These are phyloP conservation scores for Pelecanus crispus DNA, from an alignment of 2,113 vertebrate genomes.

Conservation along the genomic window DNA sequence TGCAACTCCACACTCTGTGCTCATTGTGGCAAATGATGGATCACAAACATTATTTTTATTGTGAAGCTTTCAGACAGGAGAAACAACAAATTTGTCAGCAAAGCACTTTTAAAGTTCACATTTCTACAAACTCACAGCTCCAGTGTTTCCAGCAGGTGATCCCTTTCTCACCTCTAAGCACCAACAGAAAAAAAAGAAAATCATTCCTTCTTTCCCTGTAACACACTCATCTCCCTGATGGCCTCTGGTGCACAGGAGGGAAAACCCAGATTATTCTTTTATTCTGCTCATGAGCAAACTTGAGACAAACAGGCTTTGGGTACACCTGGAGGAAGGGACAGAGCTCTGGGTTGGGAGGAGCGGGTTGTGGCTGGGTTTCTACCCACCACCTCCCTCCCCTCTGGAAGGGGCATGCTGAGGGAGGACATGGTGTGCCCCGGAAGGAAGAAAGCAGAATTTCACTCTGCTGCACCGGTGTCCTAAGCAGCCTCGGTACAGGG, in stretches of 20 bases:
- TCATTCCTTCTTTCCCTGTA: background rate
- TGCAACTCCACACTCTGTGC: background rate
- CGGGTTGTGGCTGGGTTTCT: background rate
- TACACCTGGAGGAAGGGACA: background rate
- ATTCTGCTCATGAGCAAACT: background rate
- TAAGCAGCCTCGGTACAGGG: background rate
- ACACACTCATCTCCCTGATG: background rate
- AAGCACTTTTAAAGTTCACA: background rate
- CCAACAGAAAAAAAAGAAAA: background rate
- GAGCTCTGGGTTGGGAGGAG: background rate
- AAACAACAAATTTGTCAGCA: background rate
- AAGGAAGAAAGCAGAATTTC: background rate
- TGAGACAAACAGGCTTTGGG: background rate
- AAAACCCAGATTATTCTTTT: background rate
- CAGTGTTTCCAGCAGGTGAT: background rate
- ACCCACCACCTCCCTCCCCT: background rate
- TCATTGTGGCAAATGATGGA: background rate
- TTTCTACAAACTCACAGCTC: background rate
- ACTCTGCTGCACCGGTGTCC: background rate
- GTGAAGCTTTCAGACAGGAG: background rate
- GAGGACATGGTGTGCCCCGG: background rate
- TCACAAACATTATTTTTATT: background rate
- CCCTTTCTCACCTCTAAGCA: background rate
- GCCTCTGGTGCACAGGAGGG: background rate
- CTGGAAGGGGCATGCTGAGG: background rate